Evolutionary conservation across 2,888 invertebrate genomes (phyloP), one percentile per base, ranked within the genome.

Genomic region (Aelia acuminata): DNA sequence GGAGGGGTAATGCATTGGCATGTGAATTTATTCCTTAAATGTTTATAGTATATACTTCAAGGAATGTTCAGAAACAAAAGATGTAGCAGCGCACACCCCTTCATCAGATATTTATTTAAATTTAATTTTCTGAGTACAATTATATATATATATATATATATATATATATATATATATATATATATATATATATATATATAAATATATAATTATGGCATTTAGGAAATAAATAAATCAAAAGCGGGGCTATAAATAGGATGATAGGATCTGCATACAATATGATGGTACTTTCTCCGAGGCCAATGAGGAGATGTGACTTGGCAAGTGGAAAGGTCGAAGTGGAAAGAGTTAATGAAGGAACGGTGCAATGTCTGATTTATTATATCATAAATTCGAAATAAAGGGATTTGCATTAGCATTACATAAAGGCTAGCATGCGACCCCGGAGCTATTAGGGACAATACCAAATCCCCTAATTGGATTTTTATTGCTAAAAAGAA

Each of bases 371-470:
- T 80, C 80, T 80, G 80, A 80, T 39, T 80, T 80, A 80, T 80
- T 80, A 80, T 43, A 80, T 80, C 80, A 80, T 80, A 80, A 80
- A 80, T 80, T 47, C 43, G 43, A 47, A 80, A 80, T 39, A 80
- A 47, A 80, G 43, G 80, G 80, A 80, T 47, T 80, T 47, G 80
- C 80, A 80, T 80, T 80, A 80, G 80, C 80, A 80, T 80, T 47
- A n/a, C 80, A 43, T 80, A 80, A 80, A 18, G 43, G n/a, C 43
- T 22, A 43, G 7, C 43, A 43, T n/a, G n/a, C n/a, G n/a, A n/a
- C n/a, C 18, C 11, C 43, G 3, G 22, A 47, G n/a, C 11, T 80
- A 47, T 80, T 80, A 39, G n/a, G 22, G 80, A 47, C 43, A 80
- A n/a, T 80, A 15, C 80, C n/a, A n/a, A n/a, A n/a, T n/a, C n/a